These are phyloP conservation scores for Motacilla alba DNA, from an alignment of 2,113 vertebrate genomes.

Conservation along the genomic window DNA sequence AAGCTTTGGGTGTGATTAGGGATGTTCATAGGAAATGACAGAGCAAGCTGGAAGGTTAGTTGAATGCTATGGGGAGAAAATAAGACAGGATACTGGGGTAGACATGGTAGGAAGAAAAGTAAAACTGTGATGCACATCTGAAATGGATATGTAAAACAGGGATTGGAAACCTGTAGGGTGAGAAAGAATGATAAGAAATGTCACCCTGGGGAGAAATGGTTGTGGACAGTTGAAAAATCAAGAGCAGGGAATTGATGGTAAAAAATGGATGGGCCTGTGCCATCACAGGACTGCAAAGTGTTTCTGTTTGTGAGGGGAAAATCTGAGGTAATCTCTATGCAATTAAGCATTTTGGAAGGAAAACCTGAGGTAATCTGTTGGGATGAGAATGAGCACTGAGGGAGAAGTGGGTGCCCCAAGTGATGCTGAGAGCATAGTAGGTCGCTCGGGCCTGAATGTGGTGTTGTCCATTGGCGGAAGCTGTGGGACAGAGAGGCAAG, in stretches of 20 bases:
- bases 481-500: fast-evolving
- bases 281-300: fast-evolving
- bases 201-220: neutral
- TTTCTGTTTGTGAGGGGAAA: neutral
- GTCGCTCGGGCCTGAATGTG: neutral
- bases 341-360: neutral
- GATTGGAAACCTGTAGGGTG: neutral
- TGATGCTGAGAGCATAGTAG: neutral
- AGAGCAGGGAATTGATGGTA: neutral
- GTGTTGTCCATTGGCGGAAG: neutral
- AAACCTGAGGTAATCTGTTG: neutral
- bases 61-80: neutral
- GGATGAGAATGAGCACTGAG: no score
- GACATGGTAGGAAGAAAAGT: neutral
- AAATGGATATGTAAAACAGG: neutral
- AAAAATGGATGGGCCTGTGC: neutral
- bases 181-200: neutral
- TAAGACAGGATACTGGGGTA: neutral
- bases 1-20: neutral
- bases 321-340: neutral
- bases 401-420: neutral
- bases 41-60: neutral
- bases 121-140: neutral
- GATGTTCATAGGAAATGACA: neutral
- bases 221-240: neutral